These are phyloP conservation scores for Puntigrus tetrazona DNA, from an alignment of 2,113 vertebrate species.

Conservation along the genomic window DNA sequence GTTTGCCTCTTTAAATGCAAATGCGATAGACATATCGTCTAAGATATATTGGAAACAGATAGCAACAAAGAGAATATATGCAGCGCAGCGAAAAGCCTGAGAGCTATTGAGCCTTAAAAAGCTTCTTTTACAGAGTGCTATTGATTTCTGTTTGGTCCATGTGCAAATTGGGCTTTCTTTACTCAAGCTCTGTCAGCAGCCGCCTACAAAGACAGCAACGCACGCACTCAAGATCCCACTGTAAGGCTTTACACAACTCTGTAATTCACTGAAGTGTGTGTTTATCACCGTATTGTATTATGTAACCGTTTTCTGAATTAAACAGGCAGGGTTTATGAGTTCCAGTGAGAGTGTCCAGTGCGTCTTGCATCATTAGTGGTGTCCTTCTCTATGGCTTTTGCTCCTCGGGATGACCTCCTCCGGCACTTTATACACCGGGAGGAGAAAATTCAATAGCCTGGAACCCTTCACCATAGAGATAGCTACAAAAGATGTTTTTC, in stretches of 20 bases:
- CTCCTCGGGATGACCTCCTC: background rate
- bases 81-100: background rate
- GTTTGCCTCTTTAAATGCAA: constrained; percentile 29
- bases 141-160: background rate
- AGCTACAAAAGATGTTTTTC: background rate
- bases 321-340: constrained; percentile 13
- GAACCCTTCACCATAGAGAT: background rate
- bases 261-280: constrained; percentile 31
- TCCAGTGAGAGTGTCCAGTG: constrained; percentile 1
- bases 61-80: background rate
- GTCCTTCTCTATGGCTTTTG: background rate
- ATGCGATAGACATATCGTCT: background rate
- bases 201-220: background rate
- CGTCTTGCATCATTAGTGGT: background rate
- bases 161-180: background rate
- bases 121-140: constrained; percentile 7
- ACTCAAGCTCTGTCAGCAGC: constrained; percentile 1
- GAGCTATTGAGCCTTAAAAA: constrained; percentile 4
- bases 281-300: constrained; percentile 25
- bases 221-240: constrained; percentile 22
- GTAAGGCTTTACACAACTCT: constrained; percentile 5
- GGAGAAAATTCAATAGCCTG: background rate
- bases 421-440: background rate
- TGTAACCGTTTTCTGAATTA: constrained; percentile 33
- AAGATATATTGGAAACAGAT: background rate